Evolutionary conservation across 2,888 invertebrate species (phyloP), one percentile per base, ranked within the genome.

Genomic region (Caenorhabditis drosophilae): DNA sequence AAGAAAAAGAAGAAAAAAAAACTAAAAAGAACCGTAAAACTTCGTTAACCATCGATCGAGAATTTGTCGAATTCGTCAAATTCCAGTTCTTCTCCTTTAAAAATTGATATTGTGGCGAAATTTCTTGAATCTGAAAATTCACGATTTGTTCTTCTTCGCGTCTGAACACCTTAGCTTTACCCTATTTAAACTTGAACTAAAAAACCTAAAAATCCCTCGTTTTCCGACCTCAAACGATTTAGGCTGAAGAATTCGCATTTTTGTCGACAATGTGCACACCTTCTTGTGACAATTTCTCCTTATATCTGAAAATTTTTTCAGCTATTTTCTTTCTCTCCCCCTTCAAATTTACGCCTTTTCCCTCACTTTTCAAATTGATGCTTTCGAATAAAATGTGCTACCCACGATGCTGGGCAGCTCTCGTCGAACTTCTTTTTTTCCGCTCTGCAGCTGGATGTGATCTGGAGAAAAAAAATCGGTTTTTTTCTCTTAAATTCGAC

Each of bases 371-470:
- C 78, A 61, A 77, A 79, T 46, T 77, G 68, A 63, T 78, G 68
- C 54, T 79, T 79, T 25, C 79, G 45, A 38, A 79, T 70, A 46
- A 79, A 79, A 61, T 79, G 79, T 26, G 62, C 73, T 15, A 79
- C 77, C 77, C 75, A 75, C 27, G 75, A 75, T 0, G 71, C 52
- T 2, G 75, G 73, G 51, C 75, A 75, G 23, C 42, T 42, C 6
- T 45, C 51, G 50, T 70, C 68, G 34, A 73, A 73, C 15, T 40
- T 18, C 42, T 66, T 70, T 12, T 60, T 57, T 16, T 57, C 64
- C 4, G 48, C 44, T 16, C 56, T 50, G 35, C 73, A 73, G 44
- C 38, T 48, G 31, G 53, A 52, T 4, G 38, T 45, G 2, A 70
- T 67, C 60, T 70, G 44, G 7, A 62, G 48, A 12, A 23, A 18